phyloP scores from a whole-genome alignment of 1,140 invertebrate species.

The Nebria ingens region DNA sequence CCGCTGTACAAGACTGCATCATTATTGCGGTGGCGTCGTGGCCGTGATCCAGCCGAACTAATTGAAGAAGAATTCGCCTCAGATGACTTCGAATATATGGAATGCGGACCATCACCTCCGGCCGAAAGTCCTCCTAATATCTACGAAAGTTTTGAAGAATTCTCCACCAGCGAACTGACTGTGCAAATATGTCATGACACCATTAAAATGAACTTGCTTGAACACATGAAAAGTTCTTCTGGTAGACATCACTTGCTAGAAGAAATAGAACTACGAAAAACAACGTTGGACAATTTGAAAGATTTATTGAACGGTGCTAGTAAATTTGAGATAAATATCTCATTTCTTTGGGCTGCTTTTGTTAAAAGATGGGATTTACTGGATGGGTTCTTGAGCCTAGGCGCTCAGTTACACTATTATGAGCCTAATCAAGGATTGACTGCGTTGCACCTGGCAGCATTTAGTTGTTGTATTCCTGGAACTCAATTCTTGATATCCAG shows the following conservation, averaged over 20 bases:
- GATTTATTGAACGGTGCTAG: constrained; percentile 39
- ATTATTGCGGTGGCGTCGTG: constrained; percentile 22
- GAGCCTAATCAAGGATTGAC: constrained; percentile 56
- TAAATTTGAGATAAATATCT: constrained; percentile 53
- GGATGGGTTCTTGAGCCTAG: constrained; percentile 44
- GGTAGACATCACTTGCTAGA: constrained; percentile 55
- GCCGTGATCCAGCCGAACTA: constrained; percentile 42
- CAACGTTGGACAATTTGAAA: constrained; percentile 42
- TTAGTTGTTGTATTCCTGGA: constrained; percentile 61
- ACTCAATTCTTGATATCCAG: constrained; percentile 54
- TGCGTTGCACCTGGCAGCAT: constrained; percentile 63
- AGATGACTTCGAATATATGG: constrained; percentile 58
- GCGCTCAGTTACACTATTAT: constrained; percentile 55
- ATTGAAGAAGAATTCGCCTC: constrained; percentile 52
- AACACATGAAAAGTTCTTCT: constrained; percentile 55
- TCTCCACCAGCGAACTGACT: constrained; percentile 51
- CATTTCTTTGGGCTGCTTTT: constrained; percentile 59
- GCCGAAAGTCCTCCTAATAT: constrained; percentile 62
- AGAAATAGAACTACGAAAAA: constrained; percentile 54
- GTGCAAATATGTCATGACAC: constrained; percentile 62
- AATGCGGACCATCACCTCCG: constrained; percentile 59
- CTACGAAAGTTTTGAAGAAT: constrained; percentile 63
- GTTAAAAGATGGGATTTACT: constrained; percentile 53
- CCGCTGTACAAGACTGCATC: constrained; percentile 29
- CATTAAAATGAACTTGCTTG: constrained; percentile 55